phyloP scores from a whole-genome alignment of 2,888 invertebrate genomes.

The Autographa pulchrina region DNA sequence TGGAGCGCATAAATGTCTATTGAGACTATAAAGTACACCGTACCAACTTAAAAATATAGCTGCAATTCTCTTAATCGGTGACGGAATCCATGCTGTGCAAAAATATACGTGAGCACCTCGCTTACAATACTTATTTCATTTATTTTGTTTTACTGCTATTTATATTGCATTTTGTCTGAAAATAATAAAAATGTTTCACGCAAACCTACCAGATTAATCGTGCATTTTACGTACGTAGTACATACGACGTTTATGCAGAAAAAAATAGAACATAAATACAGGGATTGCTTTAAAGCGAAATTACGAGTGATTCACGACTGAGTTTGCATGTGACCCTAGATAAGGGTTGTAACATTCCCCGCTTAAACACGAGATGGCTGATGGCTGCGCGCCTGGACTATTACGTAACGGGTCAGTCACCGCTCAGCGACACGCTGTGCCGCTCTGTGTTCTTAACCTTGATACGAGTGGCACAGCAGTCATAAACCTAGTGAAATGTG shows the following conservation, averaged over 20 bases:
- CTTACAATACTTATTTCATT: constrained; percentile 28
- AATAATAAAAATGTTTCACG: constrained; percentile 26
- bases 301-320: constrained; percentile 71
- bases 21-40: constrained; percentile 40
- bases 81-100: constrained; percentile 47
- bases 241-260: too few relatives aligned
- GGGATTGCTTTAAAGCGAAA: constrained; percentile 66
- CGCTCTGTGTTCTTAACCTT: constrained; percentile 38
- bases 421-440: constrained; percentile 36
- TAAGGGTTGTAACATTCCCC: constrained; percentile 79
- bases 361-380: constrained; percentile 68
- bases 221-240: constrained; percentile 18
- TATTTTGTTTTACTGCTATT: constrained; percentile 15
- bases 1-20: constrained; percentile 48
- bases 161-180: constrained; percentile 32
- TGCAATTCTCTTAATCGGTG: constrained; percentile 47
- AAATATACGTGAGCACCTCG: constrained; percentile 38
- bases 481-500: constrained; percentile 37
- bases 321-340: constrained; percentile 84
- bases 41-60: constrained; percentile 42
- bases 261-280: constrained; percentile 48
- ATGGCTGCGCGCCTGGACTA: constrained; percentile 56
- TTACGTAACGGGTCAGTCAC: constrained; percentile 56
- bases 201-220: constrained; percentile 43
- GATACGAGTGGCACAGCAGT: constrained; percentile 17